Percentiles rank a stretch among this genome's conserved stretches.
Conservation (phyloP, 2,888 invertebrate species). For the Leptopilina myrica region DNA sequence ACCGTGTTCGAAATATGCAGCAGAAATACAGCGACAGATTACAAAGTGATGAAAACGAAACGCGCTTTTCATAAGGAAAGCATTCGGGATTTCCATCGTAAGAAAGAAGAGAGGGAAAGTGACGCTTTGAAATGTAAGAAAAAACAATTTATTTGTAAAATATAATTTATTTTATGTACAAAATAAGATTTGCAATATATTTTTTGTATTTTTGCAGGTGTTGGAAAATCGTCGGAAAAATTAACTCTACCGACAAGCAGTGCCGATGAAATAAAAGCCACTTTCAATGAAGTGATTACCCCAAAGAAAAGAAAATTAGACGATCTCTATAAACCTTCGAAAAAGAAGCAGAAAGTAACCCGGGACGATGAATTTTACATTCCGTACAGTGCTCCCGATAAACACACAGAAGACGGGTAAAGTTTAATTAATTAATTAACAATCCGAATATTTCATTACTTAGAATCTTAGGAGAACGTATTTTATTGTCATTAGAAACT, state of each 20-base stretch:
- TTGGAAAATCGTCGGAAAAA: constrained; percentile 42
- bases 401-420: constrained; percentile 90
- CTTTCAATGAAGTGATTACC: constrained; percentile 80
- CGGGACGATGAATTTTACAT: constrained; percentile 91
- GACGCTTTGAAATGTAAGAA: constrained; percentile 56
- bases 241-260: constrained; percentile 75
- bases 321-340: constrained; percentile 78
- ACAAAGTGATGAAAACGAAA: constrained; percentile 92
- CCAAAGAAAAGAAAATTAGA: constrained; percentile 80
- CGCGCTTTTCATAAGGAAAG: constrained; percentile 84
- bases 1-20: constrained; percentile 96
- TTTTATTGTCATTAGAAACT: background rate
- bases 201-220: background rate
- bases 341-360: constrained; percentile 78
- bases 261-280: constrained; percentile 78
- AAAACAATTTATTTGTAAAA: background rate
- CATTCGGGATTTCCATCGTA: constrained; percentile 77
- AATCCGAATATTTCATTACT: background rate
- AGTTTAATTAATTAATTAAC: constrained; percentile 49
- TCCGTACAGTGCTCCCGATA: constrained; percentile 90
- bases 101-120: constrained; percentile 71
- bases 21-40: constrained; percentile 87
- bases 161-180: too few species aligned
- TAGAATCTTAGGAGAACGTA: background rate
- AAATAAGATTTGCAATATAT: too few species aligned